Evolutionary conservation across 1,140 invertebrate genomes (phyloP).

Genomic region (Lanistes nyassanus): DNA sequence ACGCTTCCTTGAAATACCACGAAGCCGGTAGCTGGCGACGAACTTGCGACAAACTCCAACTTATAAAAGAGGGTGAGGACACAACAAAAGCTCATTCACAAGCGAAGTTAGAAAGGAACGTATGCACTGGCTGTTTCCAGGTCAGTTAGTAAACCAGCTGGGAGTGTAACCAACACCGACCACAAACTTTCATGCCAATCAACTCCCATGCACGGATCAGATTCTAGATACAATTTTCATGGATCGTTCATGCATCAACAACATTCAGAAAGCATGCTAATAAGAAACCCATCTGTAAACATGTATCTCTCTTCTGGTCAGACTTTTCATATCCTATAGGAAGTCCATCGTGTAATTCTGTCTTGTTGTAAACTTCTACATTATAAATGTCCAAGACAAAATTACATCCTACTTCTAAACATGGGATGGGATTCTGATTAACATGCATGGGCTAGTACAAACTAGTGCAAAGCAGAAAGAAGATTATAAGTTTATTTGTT

Average conservation of each 20-base stretch:
- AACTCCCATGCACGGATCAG: conserved; percentile 20
- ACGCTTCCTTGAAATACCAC: too few relatives aligned
- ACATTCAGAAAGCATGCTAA: conserved; percentile 17
- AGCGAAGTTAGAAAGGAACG: neutral
- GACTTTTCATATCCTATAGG: too few relatives aligned
- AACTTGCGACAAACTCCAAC: too few relatives aligned
- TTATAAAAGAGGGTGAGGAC: too few relatives aligned
- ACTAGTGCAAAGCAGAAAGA: conserved; percentile 23
- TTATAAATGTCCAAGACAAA: too few relatives aligned
- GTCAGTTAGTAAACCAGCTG: conserved; percentile 20
- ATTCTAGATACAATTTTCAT: conserved; percentile 9
- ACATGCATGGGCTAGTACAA: conserved; percentile 22
- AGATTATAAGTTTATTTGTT: conserved; percentile 27
- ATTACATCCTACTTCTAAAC: too few relatives aligned
- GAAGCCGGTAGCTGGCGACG: too few relatives aligned
- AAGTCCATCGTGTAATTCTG: too few relatives aligned
- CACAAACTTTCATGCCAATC: conserved; percentile 24
- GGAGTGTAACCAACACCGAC: conserved; percentile 22
- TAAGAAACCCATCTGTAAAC: conserved; percentile 17
- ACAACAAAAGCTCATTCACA: neutral
- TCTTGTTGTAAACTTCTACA: too few relatives aligned
- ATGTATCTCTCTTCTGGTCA: too few relatives aligned
- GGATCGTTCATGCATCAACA: conserved; percentile 24
- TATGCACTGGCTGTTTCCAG: conserved; percentile 10
- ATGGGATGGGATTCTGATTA: conserved; percentile 1